phyloP scores from a whole-genome alignment of 2,113 vertebrate genomes.

The Cyprichromis sp. region DNA sequence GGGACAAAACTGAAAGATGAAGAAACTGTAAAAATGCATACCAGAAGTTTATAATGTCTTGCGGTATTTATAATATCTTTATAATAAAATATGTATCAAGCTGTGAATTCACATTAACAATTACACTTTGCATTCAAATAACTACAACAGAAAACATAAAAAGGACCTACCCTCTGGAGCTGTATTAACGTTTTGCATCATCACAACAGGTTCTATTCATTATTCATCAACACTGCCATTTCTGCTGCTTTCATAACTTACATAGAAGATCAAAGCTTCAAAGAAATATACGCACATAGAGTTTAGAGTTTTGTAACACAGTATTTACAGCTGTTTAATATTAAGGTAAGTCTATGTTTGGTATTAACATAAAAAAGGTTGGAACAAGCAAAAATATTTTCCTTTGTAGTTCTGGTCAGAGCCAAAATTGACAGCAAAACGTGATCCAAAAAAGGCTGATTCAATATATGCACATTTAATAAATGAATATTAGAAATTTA shows the following conservation, averaged over 20 bases:
- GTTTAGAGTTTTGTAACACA: neutral
- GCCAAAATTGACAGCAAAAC: neutral
- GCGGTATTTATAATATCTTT: neutral
- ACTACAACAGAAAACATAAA: neutral
- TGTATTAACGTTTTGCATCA: neutral
- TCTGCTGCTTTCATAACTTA: neutral
- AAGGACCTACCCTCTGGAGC: neutral
- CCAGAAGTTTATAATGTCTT: neutral
- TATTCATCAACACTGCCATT: neutral
- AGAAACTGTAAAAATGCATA: neutral
- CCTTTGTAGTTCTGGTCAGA: neutral
- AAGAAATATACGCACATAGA: neutral
- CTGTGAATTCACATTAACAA: neutral
- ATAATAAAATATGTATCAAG: neutral
- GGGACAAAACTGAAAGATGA: neutral
- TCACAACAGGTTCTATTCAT: neutral
- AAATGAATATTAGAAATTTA: neutral
- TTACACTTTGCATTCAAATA: neutral
- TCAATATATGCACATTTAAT: neutral
- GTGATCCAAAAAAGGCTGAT: neutral
- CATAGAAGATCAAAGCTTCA: neutral
- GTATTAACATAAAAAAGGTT: neutral
- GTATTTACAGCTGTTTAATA: neutral
- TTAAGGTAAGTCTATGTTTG: neutral
- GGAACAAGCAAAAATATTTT: neutral